Evolutionary conservation across 2,888 invertebrate genomes (phyloP).

Genomic region (Lasioglossum vierecki): DNA sequence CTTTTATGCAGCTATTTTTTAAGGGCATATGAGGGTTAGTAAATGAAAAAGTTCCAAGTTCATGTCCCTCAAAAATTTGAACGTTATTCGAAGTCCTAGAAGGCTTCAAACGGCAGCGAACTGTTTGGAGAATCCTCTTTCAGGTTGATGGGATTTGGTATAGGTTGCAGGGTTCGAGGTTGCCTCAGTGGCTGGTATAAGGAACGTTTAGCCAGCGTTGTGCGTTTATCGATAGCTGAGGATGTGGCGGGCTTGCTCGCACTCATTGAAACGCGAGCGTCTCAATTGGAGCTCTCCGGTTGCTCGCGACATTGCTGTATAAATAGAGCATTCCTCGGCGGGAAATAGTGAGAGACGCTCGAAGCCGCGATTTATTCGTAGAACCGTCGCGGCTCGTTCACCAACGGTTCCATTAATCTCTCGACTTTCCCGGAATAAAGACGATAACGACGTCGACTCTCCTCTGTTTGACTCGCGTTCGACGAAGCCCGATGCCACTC

Average conservation of each 20-base stretch:
- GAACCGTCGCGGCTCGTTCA: neutral
- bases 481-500: conserved; percentile 17
- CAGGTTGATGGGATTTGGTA: neutral
- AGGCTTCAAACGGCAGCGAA: neutral
- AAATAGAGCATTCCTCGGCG: neutral
- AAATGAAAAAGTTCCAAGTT: neutral
- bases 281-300: neutral
- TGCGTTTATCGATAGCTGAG: neutral
- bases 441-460: conserved; percentile 39
- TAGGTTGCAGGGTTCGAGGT: neutral
- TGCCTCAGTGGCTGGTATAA: neutral
- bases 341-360: neutral
- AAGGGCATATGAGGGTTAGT: no score
- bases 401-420: conserved; percentile 40
- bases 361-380: conserved; percentile 57
- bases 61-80: neutral
- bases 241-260: neutral
- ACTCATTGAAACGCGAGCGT: neutral
- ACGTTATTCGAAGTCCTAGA: neutral
- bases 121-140: neutral
- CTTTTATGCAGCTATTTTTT: no score
- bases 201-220: neutral
- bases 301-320: neutral
- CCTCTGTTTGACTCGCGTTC: conserved; percentile 23
- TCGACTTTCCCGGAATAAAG: conserved; percentile 16